Evolutionary conservation across 2,888 invertebrate species (phyloP).

Genomic region (Tromatobia lineatoria): DNA sequence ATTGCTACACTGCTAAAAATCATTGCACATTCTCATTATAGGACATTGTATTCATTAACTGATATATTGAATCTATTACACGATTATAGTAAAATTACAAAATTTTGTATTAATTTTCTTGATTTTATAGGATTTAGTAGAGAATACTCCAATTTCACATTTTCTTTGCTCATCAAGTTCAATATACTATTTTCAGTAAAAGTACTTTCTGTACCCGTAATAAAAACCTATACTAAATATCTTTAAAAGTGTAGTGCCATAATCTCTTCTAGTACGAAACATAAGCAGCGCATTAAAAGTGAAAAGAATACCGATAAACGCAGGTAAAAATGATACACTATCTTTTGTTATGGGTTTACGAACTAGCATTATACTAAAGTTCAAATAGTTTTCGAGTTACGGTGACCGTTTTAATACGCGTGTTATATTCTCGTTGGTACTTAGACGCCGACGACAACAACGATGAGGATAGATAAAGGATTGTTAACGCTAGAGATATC

Average conservation of each 20-base stretch:
- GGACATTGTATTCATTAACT: too few relatives aligned
- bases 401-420: slow-evolving; percentile 36
- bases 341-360: slow-evolving; percentile 22
- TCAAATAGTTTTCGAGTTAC: slow-evolving; percentile 34
- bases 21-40: too few relatives aligned
- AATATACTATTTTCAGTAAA: too few relatives aligned
- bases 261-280: background rate
- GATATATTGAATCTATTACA: too few relatives aligned
- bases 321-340: slow-evolving; percentile 1
- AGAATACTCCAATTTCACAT: too few relatives aligned
- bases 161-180: too few relatives aligned
- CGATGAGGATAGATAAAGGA: slow-evolving; percentile 51
- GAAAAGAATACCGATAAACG: background rate
- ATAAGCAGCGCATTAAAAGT: too few relatives aligned
- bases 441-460: slow-evolving; percentile 20
- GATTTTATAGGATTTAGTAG: too few relatives aligned
- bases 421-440: slow-evolving; percentile 32
- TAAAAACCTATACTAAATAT: too few relatives aligned
- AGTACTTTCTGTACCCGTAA: too few relatives aligned
- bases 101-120: too few relatives aligned
- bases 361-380: slow-evolving; percentile 35
- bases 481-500: slow-evolving; percentile 65
- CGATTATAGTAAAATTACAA: too few relatives aligned
- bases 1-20: background rate
- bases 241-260: background rate